Conservation (phyloP, 2,888 invertebrate genomes). For the Lomographa bimaculata region DNA sequence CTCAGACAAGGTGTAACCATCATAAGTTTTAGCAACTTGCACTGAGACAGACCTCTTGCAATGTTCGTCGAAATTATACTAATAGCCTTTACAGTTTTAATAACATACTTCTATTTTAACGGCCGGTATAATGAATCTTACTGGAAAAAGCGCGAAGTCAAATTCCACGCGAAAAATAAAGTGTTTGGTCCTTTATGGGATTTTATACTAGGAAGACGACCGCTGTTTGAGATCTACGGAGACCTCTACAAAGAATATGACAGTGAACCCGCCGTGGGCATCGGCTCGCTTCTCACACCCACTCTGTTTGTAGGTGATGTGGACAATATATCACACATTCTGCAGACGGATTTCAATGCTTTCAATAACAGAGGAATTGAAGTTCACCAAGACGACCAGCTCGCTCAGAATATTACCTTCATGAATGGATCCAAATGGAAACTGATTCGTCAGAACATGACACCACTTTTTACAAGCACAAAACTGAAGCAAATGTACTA, state of each 20-base stretch:
- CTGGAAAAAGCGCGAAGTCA: constrained; percentile 48
- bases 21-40: too few species aligned
- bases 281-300: constrained; percentile 34
- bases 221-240: constrained; percentile 19
- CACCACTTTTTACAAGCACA: constrained; percentile 55
- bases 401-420: constrained; percentile 50
- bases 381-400: constrained; percentile 38
- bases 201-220: constrained; percentile 1
- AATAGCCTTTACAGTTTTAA: background rate
- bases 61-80: constrained; percentile 18
- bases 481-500: constrained; percentile 64
- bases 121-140: constrained; percentile 43
- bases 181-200: constrained; percentile 13
- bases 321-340: constrained; percentile 43
- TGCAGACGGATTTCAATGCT: constrained; percentile 45
- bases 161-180: constrained; percentile 22
- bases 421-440: constrained; percentile 56
- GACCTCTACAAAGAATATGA: constrained; percentile 45
- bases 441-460: constrained; percentile 55
- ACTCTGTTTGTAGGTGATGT: constrained; percentile 41
- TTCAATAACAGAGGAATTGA: constrained; percentile 48
- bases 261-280: constrained; percentile 46
- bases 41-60: too few species aligned
- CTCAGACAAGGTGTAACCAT: too few species aligned
- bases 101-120: constrained; percentile 3